Percentiles rank a stretch among this genome's conserved stretches.
Evolutionary conservation across 2,888 invertebrate genomes (phyloP).

Genomic region (Dusona sp.): DNA sequence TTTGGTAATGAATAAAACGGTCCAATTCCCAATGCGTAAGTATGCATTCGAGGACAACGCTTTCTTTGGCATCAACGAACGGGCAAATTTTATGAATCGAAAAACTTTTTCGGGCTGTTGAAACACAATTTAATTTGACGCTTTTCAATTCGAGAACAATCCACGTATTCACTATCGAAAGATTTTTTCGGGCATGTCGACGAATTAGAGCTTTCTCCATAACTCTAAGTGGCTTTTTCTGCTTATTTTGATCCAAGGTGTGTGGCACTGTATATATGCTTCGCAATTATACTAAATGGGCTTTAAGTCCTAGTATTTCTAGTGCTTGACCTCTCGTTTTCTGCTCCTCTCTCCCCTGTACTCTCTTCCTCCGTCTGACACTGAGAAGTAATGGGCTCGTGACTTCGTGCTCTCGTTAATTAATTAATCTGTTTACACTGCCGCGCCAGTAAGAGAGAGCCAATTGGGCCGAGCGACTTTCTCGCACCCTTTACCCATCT

Average conservation of each 20-base stretch:
- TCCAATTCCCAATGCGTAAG: neutral
- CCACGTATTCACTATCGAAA: conserved; percentile 17
- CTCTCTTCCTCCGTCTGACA: conserved; percentile 39
- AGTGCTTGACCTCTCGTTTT: conserved; percentile 48
- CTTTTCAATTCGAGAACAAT: neutral
- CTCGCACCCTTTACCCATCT: conserved; percentile 37
- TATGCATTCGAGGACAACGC: neutral
- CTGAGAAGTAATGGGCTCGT: conserved; percentile 64
- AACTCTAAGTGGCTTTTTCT: conserved; percentile 46
- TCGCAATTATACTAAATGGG: conserved; percentile 75
- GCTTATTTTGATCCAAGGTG: conserved; percentile 31
- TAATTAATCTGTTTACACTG: conserved; percentile 76
- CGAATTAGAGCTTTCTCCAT: conserved; percentile 44
- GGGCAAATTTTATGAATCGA: neutral
- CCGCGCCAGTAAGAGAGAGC: conserved; percentile 56
- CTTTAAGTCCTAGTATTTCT: conserved; percentile 69
- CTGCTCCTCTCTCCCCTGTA: neutral
- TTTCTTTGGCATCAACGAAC: neutral
- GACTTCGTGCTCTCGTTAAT: conserved; percentile 69
- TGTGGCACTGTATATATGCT: conserved; percentile 52
- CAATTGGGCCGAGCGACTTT: conserved; percentile 50
- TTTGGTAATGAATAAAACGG: neutral
- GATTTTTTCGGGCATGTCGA: conserved; percentile 15
- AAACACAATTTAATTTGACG: neutral
- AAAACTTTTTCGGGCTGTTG: neutral